Evolutionary conservation across 2,113 vertebrate species (phyloP).

Genomic region (Lutjanus erythropterus): DNA sequence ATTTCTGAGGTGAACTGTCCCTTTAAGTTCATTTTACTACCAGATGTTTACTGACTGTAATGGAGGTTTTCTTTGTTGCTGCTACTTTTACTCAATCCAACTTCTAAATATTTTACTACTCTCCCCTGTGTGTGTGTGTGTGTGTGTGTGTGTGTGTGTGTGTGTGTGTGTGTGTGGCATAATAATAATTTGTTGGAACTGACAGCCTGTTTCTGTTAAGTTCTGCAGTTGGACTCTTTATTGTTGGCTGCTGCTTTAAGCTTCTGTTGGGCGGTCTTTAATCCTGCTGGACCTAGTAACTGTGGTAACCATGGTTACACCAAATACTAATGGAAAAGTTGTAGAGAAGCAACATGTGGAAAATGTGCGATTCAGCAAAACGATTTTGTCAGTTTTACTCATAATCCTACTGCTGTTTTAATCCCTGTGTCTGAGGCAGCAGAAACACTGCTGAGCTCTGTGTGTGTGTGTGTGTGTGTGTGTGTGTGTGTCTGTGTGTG

Average conservation of each 20-base stretch:
- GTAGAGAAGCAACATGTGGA: neutral
- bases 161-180: neutral
- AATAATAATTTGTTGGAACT: neutral
- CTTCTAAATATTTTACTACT: too few species aligned
- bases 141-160: neutral
- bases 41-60: too few species aligned
- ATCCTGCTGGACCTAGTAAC: conserved; percentile 6
- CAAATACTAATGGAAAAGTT: neutral
- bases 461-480: neutral
- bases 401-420: neutral
- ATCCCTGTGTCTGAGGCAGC: conserved; percentile 2
- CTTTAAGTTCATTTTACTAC: too few species aligned
- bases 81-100: too few species aligned
- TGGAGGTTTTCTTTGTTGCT: too few species aligned
- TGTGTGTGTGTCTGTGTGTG: neutral
- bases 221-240: conserved; percentile 9
- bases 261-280: neutral
- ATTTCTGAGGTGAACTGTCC: too few species aligned
- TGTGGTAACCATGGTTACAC: neutral
- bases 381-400: too few species aligned
- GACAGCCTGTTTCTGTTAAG: conserved; percentile 13
- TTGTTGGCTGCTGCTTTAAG: neutral
- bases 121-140: too few species aligned
- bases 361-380: neutral
- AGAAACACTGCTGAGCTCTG: neutral